Evolutionary conservation across 2,888 invertebrate genomes (phyloP), one percentile per base, ranked within the genome.

Genomic region (Rhogogaster chlorosoma): DNA sequence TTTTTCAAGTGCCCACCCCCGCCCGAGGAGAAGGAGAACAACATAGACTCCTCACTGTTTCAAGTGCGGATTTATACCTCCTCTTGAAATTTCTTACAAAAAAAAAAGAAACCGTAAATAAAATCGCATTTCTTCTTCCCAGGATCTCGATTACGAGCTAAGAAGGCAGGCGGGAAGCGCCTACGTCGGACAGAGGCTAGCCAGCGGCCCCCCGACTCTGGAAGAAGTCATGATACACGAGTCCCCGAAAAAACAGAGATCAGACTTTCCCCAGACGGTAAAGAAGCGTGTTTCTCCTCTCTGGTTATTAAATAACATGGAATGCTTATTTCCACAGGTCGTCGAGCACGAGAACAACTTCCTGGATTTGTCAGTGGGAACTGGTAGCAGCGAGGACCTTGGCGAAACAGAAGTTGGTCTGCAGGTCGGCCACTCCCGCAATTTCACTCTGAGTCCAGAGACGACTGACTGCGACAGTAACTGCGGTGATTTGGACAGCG

Each of bases 391-490:
- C 89, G 95, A 96, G 87, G 96, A 96, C 92, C 93, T 96, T 78
- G 96, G 95, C n/a, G 96, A 96, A 90, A 95, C 95, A 2, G 95
- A 95, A 91, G 95, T 95, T 22, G 95, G 95, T 38, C 92, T 95
- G 82, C 95, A 95, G 92, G 96, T 95, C 78, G 95, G 96, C 71
- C 96, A 96, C 92, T 96, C 97, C 89, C 95, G 97, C 75, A 98
- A 98, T 93, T 98, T 98, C 94, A 97, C 98, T 36, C 95, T 98
- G 86, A 98, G 98, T 64, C 98, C 98, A 7, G 98, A 98, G 94
- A 97, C 98, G 86, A 98, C 98, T 86, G 98, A 98, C 94, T 98
- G 97, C 92, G 98, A 98, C 94, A 98, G 97, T 87, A 97, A 97
- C 93, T 96, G 96, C 91, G 96, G 96, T n/a, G 98, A 98, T 92